phyloP scores from a whole-genome alignment of 2,888 invertebrate species.

The Nephrotoma flavescens region DNA sequence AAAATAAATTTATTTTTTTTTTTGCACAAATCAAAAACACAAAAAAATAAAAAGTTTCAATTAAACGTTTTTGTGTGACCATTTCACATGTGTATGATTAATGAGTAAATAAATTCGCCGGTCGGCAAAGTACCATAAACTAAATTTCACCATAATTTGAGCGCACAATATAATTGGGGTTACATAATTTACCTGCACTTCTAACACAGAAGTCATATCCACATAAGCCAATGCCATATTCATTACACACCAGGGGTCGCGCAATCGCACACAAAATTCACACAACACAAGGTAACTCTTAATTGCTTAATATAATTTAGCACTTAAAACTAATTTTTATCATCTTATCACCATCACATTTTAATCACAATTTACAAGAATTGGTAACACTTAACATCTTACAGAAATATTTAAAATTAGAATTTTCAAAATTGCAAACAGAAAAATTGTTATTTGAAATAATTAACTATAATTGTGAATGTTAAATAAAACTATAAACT shows the following conservation, averaged over 20 bases:
- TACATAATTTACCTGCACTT: slow-evolving; percentile 47
- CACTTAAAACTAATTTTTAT: slow-evolving; percentile 6
- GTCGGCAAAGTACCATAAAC: not conserved
- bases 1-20: not conserved
- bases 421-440: not conserved
- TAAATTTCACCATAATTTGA: not conserved
- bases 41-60: not conserved
- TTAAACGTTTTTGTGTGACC: not conserved
- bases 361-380: not conserved
- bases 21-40: not conserved
- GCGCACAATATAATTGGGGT: not conserved
- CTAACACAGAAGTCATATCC: slow-evolving; percentile 59
- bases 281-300: not conserved
- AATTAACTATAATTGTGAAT: not conserved
- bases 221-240: slow-evolving; percentile 57
- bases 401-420: not conserved
- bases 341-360: not conserved
- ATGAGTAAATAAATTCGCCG: not conserved
- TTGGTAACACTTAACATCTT: not conserved
- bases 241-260: slow-evolving; percentile 19
- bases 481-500: not conserved
- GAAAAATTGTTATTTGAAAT: not conserved
- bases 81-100: not conserved
- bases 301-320: not conserved
- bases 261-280: not conserved